phyloP scores from a whole-genome alignment of 2,797 vertebrate species.

The Coracias cyanogaster region DNA sequence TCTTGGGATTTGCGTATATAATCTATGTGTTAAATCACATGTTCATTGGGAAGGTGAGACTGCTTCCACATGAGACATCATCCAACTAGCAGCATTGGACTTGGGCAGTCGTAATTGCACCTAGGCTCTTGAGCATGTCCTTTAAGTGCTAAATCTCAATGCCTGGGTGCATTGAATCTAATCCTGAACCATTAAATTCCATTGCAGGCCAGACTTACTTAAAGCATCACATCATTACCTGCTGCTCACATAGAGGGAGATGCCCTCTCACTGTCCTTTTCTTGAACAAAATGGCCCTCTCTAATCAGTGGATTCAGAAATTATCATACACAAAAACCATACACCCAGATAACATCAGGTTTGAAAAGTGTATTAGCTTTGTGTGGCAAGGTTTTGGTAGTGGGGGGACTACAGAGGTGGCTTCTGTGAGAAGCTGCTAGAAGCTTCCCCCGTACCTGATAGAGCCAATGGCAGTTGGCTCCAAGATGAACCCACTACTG shows the following conservation, averaged over 20 bases:
- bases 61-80: neutral
- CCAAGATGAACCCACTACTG: fast-evolving
- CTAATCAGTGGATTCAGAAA: neutral
- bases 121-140: neutral
- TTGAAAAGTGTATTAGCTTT: neutral
- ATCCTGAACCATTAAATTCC: neutral
- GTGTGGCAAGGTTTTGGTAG: neutral
- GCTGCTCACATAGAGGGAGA: neutral
- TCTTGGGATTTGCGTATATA: neutral
- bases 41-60: neutral
- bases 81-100: neutral
- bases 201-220: neutral
- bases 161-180: neutral
- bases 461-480: neutral
- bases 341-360: neutral
- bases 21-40: neutral
- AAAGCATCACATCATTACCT: neutral
- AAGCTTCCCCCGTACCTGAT: neutral
- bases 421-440: neutral
- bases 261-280: neutral
- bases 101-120: neutral
- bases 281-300: neutral
- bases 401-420: neutral
- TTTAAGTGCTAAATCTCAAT: neutral
- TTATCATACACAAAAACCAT: neutral